These are phyloP conservation scores for Mythimna albipuncta DNA, from an alignment of 2,888 invertebrate species.

Conservation along the genomic window DNA sequence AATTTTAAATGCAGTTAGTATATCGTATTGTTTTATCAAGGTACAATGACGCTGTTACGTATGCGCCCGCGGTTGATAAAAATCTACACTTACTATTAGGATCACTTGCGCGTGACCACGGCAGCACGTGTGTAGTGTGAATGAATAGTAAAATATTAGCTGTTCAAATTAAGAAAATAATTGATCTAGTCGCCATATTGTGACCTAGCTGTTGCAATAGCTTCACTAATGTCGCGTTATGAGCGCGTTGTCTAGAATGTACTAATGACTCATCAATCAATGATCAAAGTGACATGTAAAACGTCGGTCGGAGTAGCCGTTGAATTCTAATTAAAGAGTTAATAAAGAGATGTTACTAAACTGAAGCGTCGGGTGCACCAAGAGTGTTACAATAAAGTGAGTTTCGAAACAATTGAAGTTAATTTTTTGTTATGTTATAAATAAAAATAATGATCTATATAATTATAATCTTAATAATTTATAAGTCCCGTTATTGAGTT, in stretches of 20 bases:
- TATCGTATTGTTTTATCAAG: slow-evolving; percentile 10
- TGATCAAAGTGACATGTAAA: background rate
- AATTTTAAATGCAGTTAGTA: slow-evolving; percentile 6
- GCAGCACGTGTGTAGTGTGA: slow-evolving; percentile 27
- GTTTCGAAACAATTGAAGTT: background rate
- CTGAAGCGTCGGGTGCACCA: too few relatives aligned
- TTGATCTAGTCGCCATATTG: slow-evolving; percentile 5
- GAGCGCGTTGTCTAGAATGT: background rate
- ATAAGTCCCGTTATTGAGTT: too few relatives aligned
- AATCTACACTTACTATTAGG: slow-evolving; percentile 57
- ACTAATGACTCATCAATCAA: slow-evolving; percentile 26
- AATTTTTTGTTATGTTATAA: too few relatives aligned
- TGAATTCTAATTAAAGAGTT: background rate
- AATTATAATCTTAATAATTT: background rate
- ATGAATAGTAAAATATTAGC: slow-evolving; percentile 23
- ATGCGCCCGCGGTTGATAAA: slow-evolving; percentile 37
- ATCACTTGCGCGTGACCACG: slow-evolving; percentile 58
- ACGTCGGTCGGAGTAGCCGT: background rate
- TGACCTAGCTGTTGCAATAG: background rate
- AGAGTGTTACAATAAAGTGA: too few relatives aligned
- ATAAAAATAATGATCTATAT: too few relatives aligned
- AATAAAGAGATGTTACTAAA: too few relatives aligned
- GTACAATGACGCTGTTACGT: slow-evolving; percentile 20
- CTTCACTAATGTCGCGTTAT: background rate
- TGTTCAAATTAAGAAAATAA: background rate